These are phyloP conservation scores for Lasius fuliginosus DNA, from an alignment of 2,888 invertebrate species.

Conservation along the genomic window DNA sequence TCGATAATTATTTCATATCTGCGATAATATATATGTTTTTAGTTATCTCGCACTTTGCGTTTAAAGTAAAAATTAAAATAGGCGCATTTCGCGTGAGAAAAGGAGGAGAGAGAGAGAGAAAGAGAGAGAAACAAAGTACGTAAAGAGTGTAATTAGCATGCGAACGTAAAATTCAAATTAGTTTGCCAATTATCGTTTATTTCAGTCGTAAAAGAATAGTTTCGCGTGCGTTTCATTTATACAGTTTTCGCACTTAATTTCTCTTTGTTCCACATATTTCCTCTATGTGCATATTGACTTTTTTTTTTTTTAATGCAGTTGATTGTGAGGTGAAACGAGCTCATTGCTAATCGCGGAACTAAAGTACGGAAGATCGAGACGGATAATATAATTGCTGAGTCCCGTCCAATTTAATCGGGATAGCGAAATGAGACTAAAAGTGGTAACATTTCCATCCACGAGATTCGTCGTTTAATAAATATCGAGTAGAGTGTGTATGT, in stretches of 20 bases:
- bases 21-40: not conserved
- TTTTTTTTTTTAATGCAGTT: not conserved
- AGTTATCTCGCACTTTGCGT: not conserved
- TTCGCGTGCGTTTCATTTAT: not conserved
- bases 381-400: conserved; percentile 14
- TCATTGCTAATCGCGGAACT: not conserved
- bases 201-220: not conserved
- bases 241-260: not conserved
- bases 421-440: not conserved
- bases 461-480: not conserved
- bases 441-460: not conserved
- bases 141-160: not conserved
- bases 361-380: not conserved
- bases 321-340: not conserved
- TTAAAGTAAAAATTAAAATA: not conserved
- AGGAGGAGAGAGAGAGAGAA: not conserved
- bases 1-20: conserved; percentile 13
- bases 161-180: not conserved
- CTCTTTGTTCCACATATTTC: not conserved
- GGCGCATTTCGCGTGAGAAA: not conserved
- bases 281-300: not conserved
- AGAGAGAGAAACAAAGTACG: not conserved
- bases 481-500: not conserved
- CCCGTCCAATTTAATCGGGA: not conserved
- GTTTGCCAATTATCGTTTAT: conserved; percentile 26